These are phyloP conservation scores for Melanotaenia nigrans DNA, from an alignment of 2,797 vertebrate genomes.

Conservation along the genomic window DNA sequence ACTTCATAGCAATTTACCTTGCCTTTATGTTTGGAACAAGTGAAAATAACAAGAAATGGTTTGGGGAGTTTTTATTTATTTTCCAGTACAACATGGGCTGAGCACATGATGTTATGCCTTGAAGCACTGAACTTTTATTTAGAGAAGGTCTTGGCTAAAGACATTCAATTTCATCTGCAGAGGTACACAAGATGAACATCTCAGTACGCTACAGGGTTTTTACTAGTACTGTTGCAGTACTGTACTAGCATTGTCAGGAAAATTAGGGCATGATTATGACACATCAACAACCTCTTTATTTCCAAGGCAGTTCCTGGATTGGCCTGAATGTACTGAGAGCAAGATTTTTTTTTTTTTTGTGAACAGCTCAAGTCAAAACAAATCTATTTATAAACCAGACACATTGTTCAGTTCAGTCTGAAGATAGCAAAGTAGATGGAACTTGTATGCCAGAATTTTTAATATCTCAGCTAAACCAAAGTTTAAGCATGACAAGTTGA, in stretches of 20 bases:
- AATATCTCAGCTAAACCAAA: background rate
- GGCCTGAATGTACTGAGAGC: background rate
- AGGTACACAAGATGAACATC: background rate
- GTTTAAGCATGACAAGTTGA: background rate
- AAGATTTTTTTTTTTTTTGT: background rate
- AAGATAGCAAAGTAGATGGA: background rate
- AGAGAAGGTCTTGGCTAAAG: background rate
- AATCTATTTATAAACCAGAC: background rate
- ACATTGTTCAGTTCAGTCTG: background rate
- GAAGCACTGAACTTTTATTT: background rate
- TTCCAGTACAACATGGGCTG: background rate
- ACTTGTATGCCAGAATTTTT: background rate
- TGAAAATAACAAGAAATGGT: background rate
- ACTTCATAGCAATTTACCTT: background rate
- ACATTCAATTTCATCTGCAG: background rate
- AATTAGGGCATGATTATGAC: background rate
- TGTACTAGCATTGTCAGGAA: background rate
- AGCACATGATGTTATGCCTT: background rate
- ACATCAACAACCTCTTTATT: constrained; percentile 2
- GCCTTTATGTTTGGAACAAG: background rate
- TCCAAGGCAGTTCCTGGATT: background rate
- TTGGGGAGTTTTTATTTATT: background rate
- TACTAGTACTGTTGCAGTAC: background rate
- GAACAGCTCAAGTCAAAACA: background rate
- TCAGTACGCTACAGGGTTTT: background rate